A percentile compares a stretch with the other conserved stretches of the same genome.
These are phyloP conservation scores for Ormyrus thymus DNA, from an alignment of 2,888 invertebrate species.

Conservation along the genomic window DNA sequence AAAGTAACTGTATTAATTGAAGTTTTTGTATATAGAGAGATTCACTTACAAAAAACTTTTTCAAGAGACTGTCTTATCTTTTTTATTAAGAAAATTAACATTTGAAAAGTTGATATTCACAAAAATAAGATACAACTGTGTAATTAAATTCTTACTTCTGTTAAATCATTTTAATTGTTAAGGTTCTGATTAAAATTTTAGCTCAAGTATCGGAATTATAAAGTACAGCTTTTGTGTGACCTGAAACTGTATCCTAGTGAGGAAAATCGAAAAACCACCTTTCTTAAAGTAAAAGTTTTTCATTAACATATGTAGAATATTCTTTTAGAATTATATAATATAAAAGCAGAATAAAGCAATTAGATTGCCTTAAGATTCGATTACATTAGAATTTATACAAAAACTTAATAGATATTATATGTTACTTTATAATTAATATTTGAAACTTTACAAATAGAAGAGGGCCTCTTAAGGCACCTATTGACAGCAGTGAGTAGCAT, in stretches of 20 bases:
- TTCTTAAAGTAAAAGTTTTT: neutral
- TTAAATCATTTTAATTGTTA: too few relatives aligned
- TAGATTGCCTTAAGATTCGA: constrained; percentile 29
- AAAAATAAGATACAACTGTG: too few relatives aligned
- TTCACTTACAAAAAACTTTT: too few relatives aligned
- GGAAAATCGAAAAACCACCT: constrained; percentile 6
- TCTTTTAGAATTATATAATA: constrained; percentile 27
- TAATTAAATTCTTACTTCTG: too few relatives aligned
- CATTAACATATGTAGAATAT: neutral
- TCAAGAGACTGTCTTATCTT: too few relatives aligned
- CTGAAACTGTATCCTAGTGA: too few relatives aligned
- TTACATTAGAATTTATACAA: constrained; percentile 29
- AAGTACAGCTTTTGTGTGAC: too few relatives aligned
- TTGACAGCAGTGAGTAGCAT: neutral
- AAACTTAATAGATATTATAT: constrained; percentile 34
- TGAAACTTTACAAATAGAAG: constrained; percentile 13
- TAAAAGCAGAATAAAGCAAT: constrained; percentile 30
- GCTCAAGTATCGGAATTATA: too few relatives aligned
- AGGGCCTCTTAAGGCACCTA: constrained; percentile 29
- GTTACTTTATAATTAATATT: constrained; percentile 24
- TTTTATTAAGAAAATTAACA: too few relatives aligned
- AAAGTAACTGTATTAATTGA: neutral
- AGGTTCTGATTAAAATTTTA: too few relatives aligned
- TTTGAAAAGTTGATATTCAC: too few relatives aligned
- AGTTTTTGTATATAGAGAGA: neutral